These are phyloP conservation scores for Dryobotodes eremita DNA, from an alignment of 2,888 invertebrate species.

Conservation along the genomic window DNA sequence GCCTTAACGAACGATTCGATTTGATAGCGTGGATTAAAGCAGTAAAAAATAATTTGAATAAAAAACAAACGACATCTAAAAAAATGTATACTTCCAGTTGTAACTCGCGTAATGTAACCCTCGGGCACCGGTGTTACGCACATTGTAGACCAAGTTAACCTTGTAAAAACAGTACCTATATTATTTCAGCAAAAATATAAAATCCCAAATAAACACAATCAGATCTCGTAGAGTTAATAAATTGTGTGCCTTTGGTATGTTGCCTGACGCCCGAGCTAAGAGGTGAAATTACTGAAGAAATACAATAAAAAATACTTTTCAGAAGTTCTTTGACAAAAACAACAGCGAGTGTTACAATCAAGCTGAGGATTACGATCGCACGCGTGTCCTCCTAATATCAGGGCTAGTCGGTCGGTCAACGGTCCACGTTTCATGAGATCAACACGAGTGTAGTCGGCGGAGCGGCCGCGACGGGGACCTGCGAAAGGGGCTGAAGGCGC, in stretches of 20 bases:
- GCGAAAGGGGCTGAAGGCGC: constrained; percentile 71
- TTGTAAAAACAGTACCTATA: constrained; percentile 9
- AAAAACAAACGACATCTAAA: constrained; percentile 69
- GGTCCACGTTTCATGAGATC: constrained; percentile 49
- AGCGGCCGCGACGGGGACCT: constrained; percentile 26
- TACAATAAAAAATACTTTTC: constrained; percentile 3
- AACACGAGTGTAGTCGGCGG: constrained; percentile 49
- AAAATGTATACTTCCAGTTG: constrained; percentile 67
- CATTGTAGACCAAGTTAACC: constrained; percentile 25
- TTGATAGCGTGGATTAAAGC: constrained; percentile 78
- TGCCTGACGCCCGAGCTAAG: background rate
- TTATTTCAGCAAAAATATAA: constrained; percentile 24
- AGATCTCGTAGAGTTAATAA: background rate
- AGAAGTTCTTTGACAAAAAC: constrained; percentile 2
- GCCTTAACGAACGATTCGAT: constrained; percentile 83
- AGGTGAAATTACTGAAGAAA: constrained; percentile 10
- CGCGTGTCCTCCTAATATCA: constrained; percentile 35
- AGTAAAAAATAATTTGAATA: constrained; percentile 82
- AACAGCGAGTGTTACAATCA: background rate
- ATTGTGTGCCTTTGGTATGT: constrained; percentile 1
- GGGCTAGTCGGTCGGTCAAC: constrained; percentile 52
- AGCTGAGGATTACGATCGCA: constrained; percentile 12
- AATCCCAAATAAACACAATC: constrained; percentile 1
- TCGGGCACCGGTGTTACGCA: constrained; percentile 64
- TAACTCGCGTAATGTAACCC: constrained; percentile 33